These are phyloP conservation scores for Syndactyla subalaris DNA, from an alignment of 2,797 vertebrate species.

Conservation along the genomic window DNA sequence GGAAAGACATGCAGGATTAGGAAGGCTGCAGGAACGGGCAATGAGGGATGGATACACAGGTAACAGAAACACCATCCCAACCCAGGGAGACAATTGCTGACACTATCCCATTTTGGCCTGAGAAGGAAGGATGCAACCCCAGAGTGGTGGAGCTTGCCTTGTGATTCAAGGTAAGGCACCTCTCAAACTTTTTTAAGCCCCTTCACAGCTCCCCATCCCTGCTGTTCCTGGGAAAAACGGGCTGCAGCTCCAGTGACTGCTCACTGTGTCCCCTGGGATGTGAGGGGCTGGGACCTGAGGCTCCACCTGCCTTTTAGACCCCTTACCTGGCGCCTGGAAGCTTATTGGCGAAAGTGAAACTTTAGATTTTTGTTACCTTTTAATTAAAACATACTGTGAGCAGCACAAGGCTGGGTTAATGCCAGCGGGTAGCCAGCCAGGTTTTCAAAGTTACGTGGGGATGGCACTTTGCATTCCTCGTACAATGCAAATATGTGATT, in stretches of 20 bases:
- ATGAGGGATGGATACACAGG: rapidly evolving
- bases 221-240: background rate
- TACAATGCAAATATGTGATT: rapidly evolving
- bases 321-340: rapidly evolving
- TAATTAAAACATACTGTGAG: background rate
- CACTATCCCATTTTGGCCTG: background rate
- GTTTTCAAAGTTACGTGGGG: rapidly evolving
- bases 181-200: background rate
- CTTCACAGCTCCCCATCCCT: background rate
- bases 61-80: background rate
- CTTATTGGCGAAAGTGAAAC: background rate
- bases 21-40: background rate
- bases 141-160: background rate
- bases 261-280: background rate
- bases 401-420: background rate
- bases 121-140: background rate
- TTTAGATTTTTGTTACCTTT: background rate
- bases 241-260: rapidly evolving
- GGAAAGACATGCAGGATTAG: constrained; percentile 16
- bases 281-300: rapidly evolving
- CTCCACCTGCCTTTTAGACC: background rate
- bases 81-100: background rate
- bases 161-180: background rate
- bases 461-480: background rate
- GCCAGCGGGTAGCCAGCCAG: background rate